These are phyloP conservation scores for Scaptomyza reducta DNA, from an alignment of 2,888 invertebrate species.

Conservation along the genomic window DNA sequence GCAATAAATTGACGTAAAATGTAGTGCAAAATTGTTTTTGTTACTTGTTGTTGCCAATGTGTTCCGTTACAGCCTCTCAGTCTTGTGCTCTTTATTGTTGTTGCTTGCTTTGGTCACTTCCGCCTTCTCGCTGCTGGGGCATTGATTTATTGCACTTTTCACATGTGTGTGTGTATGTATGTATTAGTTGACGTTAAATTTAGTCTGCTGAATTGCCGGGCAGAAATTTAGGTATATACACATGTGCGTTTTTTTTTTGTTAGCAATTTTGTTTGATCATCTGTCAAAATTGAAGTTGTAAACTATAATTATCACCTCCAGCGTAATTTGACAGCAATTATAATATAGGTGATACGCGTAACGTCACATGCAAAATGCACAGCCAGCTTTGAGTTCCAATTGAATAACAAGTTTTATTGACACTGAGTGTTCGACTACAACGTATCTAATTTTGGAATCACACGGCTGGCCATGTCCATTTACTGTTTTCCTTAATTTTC, in stretches of 20 bases:
- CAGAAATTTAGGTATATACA: constrained; percentile 10
- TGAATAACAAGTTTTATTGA: constrained; percentile 38
- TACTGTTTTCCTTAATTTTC: constrained; percentile 58
- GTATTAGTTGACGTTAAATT: constrained; percentile 35
- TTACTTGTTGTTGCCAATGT: constrained; percentile 15
- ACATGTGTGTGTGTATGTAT: constrained; percentile 11
- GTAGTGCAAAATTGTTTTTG: constrained; percentile 19
- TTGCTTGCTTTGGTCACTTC: constrained; percentile 45
- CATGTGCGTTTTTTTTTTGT: constrained; percentile 2
- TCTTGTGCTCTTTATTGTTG: constrained; percentile 50
- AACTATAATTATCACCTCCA: constrained; percentile 58
- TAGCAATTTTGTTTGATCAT: constrained; percentile 1
- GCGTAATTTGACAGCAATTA: constrained; percentile 31
- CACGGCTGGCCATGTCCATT: constrained; percentile 51
- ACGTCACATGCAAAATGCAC: constrained; percentile 56
- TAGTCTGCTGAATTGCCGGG: constrained; percentile 33
- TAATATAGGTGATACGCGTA: constrained; percentile 21
- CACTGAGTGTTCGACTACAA: constrained; percentile 25
- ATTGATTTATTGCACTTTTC: constrained; percentile 73
- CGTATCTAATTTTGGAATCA: constrained; percentile 35
- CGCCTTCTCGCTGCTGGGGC: constrained; percentile 47
- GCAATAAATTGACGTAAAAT: constrained; percentile 42
- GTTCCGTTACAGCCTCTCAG: constrained; percentile 45
- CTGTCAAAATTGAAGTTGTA: constrained; percentile 10
- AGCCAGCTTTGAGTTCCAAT: constrained; percentile 29